phyloP scores from a whole-genome alignment of 2,113 vertebrate genomes.

The Eulemur rufifrons region DNA sequence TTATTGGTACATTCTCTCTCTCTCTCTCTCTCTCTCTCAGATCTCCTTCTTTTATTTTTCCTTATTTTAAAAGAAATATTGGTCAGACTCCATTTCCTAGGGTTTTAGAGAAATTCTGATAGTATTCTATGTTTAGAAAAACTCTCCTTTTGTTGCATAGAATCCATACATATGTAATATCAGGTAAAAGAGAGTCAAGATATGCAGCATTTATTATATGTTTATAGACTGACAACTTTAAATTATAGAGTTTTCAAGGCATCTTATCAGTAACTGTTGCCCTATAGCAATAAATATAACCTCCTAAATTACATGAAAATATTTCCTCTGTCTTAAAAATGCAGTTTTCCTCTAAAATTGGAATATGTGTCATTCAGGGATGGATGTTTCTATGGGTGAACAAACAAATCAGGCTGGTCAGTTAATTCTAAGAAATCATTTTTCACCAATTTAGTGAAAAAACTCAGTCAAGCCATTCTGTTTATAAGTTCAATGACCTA shows the following conservation, averaged over 20 bases:
- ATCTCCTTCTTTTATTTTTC: neutral
- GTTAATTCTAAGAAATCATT: constrained; percentile 45
- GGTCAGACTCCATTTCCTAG: neutral
- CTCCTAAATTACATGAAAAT: neutral
- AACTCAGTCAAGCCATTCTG: neutral
- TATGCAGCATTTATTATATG: neutral
- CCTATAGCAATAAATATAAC: neutral
- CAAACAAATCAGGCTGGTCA: neutral
- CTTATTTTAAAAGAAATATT: neutral
- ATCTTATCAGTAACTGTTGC: constrained; percentile 5
- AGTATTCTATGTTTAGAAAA: neutral
- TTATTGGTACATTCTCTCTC: neutral
- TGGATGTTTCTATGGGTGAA: neutral
- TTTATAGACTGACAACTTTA: neutral
- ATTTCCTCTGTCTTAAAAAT: constrained; percentile 1
- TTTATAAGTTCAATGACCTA: constrained; percentile 10
- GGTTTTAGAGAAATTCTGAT: neutral
- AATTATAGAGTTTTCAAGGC: neutral
- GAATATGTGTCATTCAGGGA: neutral
- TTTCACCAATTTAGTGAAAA: constrained; percentile 14
- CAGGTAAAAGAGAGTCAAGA: neutral
- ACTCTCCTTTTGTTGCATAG: neutral
- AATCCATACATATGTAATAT: neutral
- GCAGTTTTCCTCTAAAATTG: constrained; percentile 28
- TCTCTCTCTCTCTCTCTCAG: neutral